Base-by-base conservation (phyloP, 2,888 invertebrate genomes). In the Crepidodera aurea region DNA sequence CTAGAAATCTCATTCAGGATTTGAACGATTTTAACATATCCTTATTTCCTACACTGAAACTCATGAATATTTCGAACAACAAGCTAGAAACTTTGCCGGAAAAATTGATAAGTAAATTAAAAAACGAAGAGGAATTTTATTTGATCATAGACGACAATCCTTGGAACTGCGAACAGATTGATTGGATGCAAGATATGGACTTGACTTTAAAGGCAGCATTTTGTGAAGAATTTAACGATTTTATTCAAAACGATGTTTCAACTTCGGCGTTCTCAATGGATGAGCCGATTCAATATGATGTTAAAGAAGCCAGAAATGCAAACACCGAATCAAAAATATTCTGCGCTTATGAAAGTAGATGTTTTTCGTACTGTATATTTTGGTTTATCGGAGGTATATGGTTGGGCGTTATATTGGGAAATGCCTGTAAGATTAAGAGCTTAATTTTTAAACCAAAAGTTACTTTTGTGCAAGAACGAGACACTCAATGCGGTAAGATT, bases 371-470 rank as follows among this genome's bases (percentile, higher is more conserved):
- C 44, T 72, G 72, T 37, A 19, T 69, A 3, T 66, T 64, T 27
- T 74, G 73, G 73, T 65, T 67, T 10, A 10, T 69, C 7, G 68
- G 69, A 1, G 71, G 69, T 5, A 60, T 73, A 18, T 75, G 74
- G 74, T 27, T 67, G 16, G 74, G 74, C 2, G 58, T 75, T 37
- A 75, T 75, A 39, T 7, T 71, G 15, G 74, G 74, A 25, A 73
- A 73, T 55, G 16, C 69, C 6, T 67, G 63, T 39, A 67, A 70
- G 32, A 60, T 75, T 13, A 69, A 62, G 18, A 56, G 44, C 2
- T 34, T 74, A 8, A 8, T 73, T 12, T 72, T 60, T 32, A 37
- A 18, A 22, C 22, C 53, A 1, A 22, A 37, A 13, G 27, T 19
- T 1, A 46, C 18, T 16, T 22, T 39, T 5, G 46, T 42, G 7